Conservation (phyloP, 2,888 invertebrate species). For the Caenorhabditis sp. region DNA sequence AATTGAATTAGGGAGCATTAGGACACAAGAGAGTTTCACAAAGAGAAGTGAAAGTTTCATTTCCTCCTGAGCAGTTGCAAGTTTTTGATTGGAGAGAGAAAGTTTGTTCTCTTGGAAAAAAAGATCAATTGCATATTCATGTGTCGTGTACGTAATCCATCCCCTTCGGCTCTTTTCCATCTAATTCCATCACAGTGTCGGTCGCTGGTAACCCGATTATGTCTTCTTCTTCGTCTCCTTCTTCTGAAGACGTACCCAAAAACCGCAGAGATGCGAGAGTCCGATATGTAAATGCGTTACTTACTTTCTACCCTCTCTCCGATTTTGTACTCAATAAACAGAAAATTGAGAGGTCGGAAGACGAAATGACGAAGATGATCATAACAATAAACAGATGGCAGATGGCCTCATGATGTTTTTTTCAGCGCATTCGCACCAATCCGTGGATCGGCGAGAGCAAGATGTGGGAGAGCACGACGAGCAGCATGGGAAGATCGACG, state of each 20-base stretch:
- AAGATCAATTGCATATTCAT: constrained; percentile 5
- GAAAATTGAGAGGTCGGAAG: too few species aligned
- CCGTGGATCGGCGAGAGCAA: constrained; percentile 60
- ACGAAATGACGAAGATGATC: background rate
- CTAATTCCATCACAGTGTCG: constrained; percentile 49
- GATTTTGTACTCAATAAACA: constrained; percentile 15
- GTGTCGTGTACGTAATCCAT: constrained; percentile 36
- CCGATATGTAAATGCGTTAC: constrained; percentile 48
- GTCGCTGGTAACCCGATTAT: constrained; percentile 50
- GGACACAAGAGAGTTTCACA: too few species aligned
- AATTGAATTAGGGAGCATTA: constrained; percentile 43
- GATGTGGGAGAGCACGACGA: constrained; percentile 51
- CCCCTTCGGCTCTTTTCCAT: constrained; percentile 21
- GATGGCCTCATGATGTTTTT: constrained; percentile 30
- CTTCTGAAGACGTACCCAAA: constrained; percentile 41
- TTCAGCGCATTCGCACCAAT: constrained; percentile 64
- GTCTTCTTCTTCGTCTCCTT: too few species aligned
- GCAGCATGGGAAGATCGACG: constrained; percentile 44
- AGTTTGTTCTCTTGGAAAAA: background rate
- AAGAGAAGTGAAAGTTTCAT: constrained; percentile 1
- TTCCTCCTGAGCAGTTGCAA: constrained; percentile 3
- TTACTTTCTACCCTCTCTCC: constrained; percentile 12
- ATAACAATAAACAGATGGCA: constrained; percentile 49
- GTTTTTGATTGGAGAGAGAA: background rate
- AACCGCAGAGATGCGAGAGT: constrained; percentile 37